A percentile compares a stretch with the other conserved stretches of the same genome.
These are phyloP conservation scores for Typhlomys cinereus DNA, from an alignment of 2,113 vertebrate genomes.

Conservation along the genomic window DNA sequence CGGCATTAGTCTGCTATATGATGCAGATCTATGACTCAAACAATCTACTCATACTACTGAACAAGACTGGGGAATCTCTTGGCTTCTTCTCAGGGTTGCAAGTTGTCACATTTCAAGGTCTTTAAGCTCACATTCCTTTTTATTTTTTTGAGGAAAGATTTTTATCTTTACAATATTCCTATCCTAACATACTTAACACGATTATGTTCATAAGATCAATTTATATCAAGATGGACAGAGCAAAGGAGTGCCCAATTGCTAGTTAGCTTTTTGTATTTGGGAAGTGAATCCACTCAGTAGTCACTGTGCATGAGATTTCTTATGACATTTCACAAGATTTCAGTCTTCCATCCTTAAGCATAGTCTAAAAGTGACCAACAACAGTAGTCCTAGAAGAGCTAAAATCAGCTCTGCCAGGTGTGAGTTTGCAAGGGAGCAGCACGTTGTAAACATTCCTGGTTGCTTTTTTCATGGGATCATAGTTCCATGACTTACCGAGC, in stretches of 20 bases:
- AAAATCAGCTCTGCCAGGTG: neutral
- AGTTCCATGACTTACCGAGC: neutral
- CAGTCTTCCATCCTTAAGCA: neutral
- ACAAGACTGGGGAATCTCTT: neutral
- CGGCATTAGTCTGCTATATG: neutral
- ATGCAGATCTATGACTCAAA: neutral
- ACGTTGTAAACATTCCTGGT: neutral
- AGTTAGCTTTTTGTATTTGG: neutral
- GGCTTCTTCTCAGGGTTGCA: neutral
- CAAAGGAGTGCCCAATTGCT: neutral
- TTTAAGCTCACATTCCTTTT: neutral
- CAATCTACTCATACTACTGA: neutral
- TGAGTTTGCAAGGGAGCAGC: neutral
- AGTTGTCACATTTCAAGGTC: neutral
- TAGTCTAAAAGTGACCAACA: neutral
- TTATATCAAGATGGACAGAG: neutral
- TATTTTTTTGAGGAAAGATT: constrained; percentile 1
- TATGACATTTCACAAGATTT: neutral
- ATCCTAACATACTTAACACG: neutral
- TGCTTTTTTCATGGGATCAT: neutral
- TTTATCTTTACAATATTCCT: neutral
- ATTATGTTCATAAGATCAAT: neutral
- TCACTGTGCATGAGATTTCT: neutral
- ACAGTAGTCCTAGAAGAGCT: neutral
- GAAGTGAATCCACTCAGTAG: neutral